Evolutionary conservation across 2,113 vertebrate genomes (phyloP).

Genomic region (Todiramphus saurophagus): DNA sequence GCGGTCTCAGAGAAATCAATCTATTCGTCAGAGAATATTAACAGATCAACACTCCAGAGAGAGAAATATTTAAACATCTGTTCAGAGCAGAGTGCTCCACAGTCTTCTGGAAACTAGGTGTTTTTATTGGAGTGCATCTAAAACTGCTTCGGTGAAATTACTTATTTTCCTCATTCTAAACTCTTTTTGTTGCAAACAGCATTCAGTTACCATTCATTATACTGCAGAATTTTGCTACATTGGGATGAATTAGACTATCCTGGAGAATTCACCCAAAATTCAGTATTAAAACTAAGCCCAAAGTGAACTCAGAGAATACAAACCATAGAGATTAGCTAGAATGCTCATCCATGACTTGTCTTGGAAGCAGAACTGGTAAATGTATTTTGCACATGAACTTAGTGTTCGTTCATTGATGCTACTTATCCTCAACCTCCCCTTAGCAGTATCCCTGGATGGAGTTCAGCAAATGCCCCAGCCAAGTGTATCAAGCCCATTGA

Average conservation of each 20-base stretch:
- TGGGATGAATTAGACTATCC: background rate
- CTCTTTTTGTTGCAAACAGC: background rate
- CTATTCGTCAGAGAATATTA: background rate
- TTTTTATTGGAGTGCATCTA: background rate
- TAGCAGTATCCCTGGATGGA: background rate
- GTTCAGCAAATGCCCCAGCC: background rate
- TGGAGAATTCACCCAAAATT: background rate
- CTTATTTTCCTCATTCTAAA: background rate
- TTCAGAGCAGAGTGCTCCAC: background rate
- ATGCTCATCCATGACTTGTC: background rate
- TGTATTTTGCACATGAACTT: background rate
- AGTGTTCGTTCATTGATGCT: background rate
- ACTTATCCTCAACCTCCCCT: background rate
- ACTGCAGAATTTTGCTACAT: background rate
- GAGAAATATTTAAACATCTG: background rate
- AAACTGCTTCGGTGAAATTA: background rate
- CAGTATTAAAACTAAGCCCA: background rate
- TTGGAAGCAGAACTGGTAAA: background rate
- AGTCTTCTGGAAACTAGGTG: background rate
- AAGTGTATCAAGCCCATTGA: background rate
- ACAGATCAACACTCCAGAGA: background rate
- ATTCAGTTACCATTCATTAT: background rate
- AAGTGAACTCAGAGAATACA: background rate
- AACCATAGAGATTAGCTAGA: background rate
- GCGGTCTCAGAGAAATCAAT: background rate